Base-by-base conservation (phyloP, 2,888 invertebrate species). In the Pyrochroa serraticornis region DNA sequence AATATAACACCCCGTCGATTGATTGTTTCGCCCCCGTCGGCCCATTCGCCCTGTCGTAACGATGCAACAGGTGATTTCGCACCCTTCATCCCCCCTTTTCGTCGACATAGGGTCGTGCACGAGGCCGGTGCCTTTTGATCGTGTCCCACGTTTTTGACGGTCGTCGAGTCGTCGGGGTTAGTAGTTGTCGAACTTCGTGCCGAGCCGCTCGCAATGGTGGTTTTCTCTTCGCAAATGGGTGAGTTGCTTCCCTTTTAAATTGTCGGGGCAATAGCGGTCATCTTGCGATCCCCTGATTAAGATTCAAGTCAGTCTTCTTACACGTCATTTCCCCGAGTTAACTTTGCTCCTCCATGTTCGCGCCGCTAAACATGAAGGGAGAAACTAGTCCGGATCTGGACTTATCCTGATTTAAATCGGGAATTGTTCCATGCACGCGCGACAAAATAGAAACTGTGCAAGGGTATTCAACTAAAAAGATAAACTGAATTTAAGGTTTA, bases 301-400 rank as follows among this genome's bases (percentile, higher is more conserved):
- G 65, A 71, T 71, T 70, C 71, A 55, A 66, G 66, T 66, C 69
- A 59, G 58, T 60, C 73, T 75, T 77, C 77, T 77, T 72, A 75
- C 79, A 79, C 76, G 74, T 78, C 80, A 80, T 80, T 80, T 78
- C 76, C 70, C 69, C 77, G 76, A 69, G 75, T 80, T 79, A 80
- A 58, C 52, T 61, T 22, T 5, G 22, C 3, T n/a, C 61, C 52
- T 58, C 64, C 60, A 57, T 62, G 63, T 65, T 66, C 67, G 64
- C 66, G 59, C 62, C 63, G 65, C 51, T 65, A 66, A 65, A 65
- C 68, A 61, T 57, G 37, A 44, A 54, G 49, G 53, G 46, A 50
- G 35, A 22, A 58, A 51, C 45, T 49, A 60, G 65, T 63, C 66
- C 64, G 67, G 58, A 62, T 65, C 58, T 60, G 65, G 66, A 68